Percentiles rank a stretch among this genome's conserved stretches.
Conservation (phyloP, 2,888 invertebrate species). For the Phaedon cochleariae region DNA sequence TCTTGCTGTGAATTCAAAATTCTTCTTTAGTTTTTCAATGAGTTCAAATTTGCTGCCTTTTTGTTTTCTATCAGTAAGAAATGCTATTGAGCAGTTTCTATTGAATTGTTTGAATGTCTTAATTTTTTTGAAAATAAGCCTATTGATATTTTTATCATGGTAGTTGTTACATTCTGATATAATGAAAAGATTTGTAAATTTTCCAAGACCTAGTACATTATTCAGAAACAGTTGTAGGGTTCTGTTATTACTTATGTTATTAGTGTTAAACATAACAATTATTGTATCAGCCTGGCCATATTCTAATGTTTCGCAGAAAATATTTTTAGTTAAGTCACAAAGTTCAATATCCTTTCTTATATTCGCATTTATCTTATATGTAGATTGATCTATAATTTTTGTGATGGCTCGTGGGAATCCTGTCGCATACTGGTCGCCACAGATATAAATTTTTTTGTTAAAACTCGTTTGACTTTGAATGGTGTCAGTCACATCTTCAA, state of each 20-base stretch:
- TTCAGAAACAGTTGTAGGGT: too few relatives aligned
- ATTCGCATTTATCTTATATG: background rate
- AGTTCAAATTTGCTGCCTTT: slow-evolving; percentile 5
- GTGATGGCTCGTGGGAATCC: too few relatives aligned
- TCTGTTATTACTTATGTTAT: too few relatives aligned
- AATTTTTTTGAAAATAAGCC: background rate
- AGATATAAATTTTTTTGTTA: background rate
- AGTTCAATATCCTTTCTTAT: background rate
- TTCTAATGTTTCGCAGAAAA: background rate
- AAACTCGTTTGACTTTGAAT: background rate
- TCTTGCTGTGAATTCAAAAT: background rate
- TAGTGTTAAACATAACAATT: too few relatives aligned
- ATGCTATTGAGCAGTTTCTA: background rate
- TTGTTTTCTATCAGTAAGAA: background rate
- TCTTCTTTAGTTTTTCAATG: too few relatives aligned
- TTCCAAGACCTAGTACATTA: background rate
- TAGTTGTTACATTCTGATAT: too few relatives aligned
- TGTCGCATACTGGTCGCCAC: background rate
- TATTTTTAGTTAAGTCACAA: slow-evolving; percentile 3
- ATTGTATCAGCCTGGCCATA: too few relatives aligned
- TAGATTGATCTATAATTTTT: slow-evolving; percentile 5
- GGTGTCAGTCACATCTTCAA: background rate
- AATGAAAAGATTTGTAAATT: background rate
- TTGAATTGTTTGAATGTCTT: background rate
- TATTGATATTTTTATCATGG: slow-evolving; percentile 1